Percentiles rank a stretch among this genome's conserved stretches.
These are phyloP conservation scores for Sinosuthora webbiana DNA, from an alignment of 2,113 vertebrate species.

Conservation along the genomic window DNA sequence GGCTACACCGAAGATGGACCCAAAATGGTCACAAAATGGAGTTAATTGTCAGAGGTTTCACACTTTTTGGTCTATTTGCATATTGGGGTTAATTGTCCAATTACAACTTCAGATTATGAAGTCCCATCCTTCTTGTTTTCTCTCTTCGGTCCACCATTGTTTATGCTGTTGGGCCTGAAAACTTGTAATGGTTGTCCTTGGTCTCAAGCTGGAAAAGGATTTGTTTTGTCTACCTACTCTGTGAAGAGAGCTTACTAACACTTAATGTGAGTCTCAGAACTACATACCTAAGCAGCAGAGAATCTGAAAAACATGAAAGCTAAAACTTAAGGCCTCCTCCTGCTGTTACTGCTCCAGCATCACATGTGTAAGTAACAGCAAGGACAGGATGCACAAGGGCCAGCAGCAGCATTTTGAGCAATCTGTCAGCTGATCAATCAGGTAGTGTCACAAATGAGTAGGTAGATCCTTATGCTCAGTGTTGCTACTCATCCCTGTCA, in stretches of 20 bases:
- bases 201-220: neutral
- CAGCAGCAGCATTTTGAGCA: neutral
- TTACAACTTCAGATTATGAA: neutral
- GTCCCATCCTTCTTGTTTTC: neutral
- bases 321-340: neutral
- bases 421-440: neutral
- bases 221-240: neutral
- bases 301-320: neutral
- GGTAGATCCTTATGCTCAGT: neutral
- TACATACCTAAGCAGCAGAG: neutral
- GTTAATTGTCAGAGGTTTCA: no score
- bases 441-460: neutral
- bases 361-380: neutral
- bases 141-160: neutral
- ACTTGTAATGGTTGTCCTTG: neutral
- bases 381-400: neutral
- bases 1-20: neutral
- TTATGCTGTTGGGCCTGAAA: neutral
- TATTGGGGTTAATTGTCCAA: neutral
- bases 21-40: neutral
- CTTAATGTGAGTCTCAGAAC: neutral
- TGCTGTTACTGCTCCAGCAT: neutral
- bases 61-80: neutral
- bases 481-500: neutral
- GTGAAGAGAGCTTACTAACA: neutral